Evolutionary conservation across 2,888 invertebrate species (phyloP).

Genomic region (Lithophane ornitopus): DNA sequence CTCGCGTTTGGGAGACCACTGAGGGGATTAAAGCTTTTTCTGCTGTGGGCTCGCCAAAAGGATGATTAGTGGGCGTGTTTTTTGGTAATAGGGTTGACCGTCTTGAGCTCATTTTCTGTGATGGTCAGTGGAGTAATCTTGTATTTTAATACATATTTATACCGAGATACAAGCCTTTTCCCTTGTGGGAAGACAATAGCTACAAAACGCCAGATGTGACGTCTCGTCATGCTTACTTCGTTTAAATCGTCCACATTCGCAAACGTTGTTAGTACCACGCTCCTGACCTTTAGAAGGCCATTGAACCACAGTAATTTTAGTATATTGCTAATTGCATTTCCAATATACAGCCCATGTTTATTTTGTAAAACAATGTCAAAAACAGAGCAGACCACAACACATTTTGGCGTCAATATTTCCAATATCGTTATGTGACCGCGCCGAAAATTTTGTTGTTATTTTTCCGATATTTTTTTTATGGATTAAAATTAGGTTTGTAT

Average conservation of each 20-base stretch:
- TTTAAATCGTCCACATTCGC: not conserved
- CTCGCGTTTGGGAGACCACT: conserved; percentile 59
- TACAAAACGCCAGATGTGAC: not conserved
- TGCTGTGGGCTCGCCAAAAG: conserved; percentile 45
- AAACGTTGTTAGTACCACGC: not conserved
- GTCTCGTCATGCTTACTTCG: not conserved
- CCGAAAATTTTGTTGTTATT: conserved; percentile 26
- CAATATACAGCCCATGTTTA: not conserved
- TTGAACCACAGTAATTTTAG: not conserved
- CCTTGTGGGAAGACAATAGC: not conserved
- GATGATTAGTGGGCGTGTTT: conserved; percentile 59
- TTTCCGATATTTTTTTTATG: conserved; percentile 39
- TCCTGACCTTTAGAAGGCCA: not conserved
- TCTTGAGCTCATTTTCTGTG: conserved; percentile 26
- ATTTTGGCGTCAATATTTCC: conserved; percentile 27
- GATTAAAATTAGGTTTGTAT: conserved; percentile 36
- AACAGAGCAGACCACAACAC: not conserved
- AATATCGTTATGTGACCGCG: conserved; percentile 22
- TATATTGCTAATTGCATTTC: not conserved
- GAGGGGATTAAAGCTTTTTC: conserved; percentile 63
- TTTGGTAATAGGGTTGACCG: conserved; percentile 45
- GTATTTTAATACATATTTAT: not conserved
- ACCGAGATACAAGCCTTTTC: not conserved
- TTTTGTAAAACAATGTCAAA: conserved; percentile 6
- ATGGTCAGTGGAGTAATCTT: conserved; percentile 26